A percentile compares a stretch with the other conserved stretches of the same genome.
These are phyloP conservation scores for Zeus faber DNA, from an alignment of 2,113 vertebrate genomes.

Conservation along the genomic window DNA sequence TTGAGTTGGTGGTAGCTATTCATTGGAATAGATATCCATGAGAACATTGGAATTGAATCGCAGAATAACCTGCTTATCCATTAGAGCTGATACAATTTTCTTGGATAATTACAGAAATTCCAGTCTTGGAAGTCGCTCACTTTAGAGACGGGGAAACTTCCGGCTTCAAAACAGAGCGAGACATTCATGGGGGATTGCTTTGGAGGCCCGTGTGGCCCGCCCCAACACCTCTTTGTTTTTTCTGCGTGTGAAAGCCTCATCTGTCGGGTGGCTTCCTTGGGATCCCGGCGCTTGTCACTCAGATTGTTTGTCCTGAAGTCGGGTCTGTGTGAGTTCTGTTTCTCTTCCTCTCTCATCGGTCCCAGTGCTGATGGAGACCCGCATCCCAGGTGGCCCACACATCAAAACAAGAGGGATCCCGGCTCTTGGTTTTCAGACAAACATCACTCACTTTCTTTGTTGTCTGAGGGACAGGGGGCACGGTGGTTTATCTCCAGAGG, in stretches of 20 bases:
- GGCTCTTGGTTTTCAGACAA: slow-evolving; percentile 75
- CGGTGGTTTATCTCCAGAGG: slow-evolving; percentile 66
- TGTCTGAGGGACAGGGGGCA: slow-evolving; percentile 67
- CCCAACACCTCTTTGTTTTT: slow-evolving; percentile 46
- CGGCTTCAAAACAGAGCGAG: background rate
- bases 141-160: too few species aligned
- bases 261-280: slow-evolving; percentile 60
- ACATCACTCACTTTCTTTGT: slow-evolving; percentile 80
- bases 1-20: too few species aligned
- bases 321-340: slow-evolving; percentile 58
- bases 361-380: slow-evolving; percentile 69
- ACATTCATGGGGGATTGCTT: slow-evolving; percentile 35
- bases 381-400: slow-evolving; percentile 78
- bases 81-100: too few species aligned
- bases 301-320: slow-evolving; percentile 63
- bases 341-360: slow-evolving; percentile 49
- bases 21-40: too few species aligned
- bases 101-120: too few species aligned
- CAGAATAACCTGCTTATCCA: too few species aligned
- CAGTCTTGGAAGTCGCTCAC: too few species aligned
- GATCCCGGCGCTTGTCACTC: slow-evolving; percentile 65
- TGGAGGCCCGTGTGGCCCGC: slow-evolving; percentile 32
- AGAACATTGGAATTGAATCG: too few species aligned
- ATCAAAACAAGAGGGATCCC: slow-evolving; percentile 74
- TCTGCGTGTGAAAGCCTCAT: slow-evolving; percentile 44